Base-by-base conservation (phyloP, 53 echinoderm and acorn worm genomes). In the Patiria pectinifera region DNA sequence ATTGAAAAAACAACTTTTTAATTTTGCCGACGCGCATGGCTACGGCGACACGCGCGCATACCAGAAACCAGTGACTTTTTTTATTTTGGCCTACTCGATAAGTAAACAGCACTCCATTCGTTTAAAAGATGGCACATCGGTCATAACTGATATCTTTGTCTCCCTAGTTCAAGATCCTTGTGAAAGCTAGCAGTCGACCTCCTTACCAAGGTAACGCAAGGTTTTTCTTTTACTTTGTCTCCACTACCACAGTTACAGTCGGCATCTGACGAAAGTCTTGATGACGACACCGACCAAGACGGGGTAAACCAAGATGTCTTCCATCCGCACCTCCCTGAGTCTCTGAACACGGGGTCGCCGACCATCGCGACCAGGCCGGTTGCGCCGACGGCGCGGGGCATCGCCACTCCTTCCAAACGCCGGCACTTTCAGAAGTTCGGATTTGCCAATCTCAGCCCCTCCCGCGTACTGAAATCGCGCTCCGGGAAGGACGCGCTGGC, bases 281-380 rank as follows among this genome's bases (percentile, higher is more conserved):
- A 86, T 24, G 35, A 48, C 72, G 24, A 71, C 49, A 24, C 53
- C 5, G 8, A 74, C 26, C 53, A n/a, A 24, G 48, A 86, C 74
- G 25, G 12, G 47, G 6, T 74, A 48, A 23, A 23, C 74, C 53
- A 45, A 70, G 85, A n/a, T 48, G 16, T 21, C 21, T 61, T 93
- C 45, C 93, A 93, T 76, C 44, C 87, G 1, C 93, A 93, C 76
- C 18, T 93, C n/a, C 93, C 93, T 0, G 62, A 69, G 4, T 82
- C 82, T 2, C 83, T 93, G n/a, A 76, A 88, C 21, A 93, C 93
- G 5, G 93, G 87, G 35, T 82, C 93, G 12, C 69, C 93, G 44
- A 93, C 93, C 8, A 71, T 87, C 82, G 18, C 81, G 16, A 72
- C 88, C 35, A 61, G 71, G 35, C 63, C 76, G 23, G 53, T 8